Evolutionary conservation across 2,888 invertebrate genomes (phyloP), one percentile per base, ranked within the genome.

Genomic region (Hemistola chrysoprasaria): DNA sequence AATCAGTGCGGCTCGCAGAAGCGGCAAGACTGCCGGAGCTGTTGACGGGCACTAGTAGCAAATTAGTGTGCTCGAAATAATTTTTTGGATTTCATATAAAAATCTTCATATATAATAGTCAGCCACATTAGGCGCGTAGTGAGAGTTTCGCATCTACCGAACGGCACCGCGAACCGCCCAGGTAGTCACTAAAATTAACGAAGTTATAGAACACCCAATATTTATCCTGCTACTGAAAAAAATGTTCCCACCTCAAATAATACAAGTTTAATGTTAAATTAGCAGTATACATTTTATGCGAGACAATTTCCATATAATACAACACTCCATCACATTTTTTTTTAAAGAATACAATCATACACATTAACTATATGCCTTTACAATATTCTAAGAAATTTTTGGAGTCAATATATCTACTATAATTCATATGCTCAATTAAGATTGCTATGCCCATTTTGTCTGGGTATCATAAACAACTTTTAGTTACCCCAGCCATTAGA

Each of bases 311-410:
- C 40, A 49, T 45, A 47, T n/a, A n/a, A n/a, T 35, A 67, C 57
- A 61, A 68, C 70, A 72, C 63, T 69, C 62, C 68, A 71, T 74
- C 74, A 78, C 71, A 76, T 70, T 67, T 69, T 66, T 67, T 78
- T 72, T 71, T 67, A 64, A 66, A 72, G 72, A 77, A 68, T 78
- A 78, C 73, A 78, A 70, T 70, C 73, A 74, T 76, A 73, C 71
- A 66, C 69, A 69, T 68, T 72, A 69, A 65, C 70, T 76, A 77
- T 76, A 78, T 71, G 71, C 68, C 70, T 79, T 76, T 74, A 66
- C 71, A 73, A 72, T 70, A 75, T 63, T 68, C 72, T 77, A 74
- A 71, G 66, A 74, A 65, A 74, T 82, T 79, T 84, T 84, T 83
- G 84, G 84, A 84, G 81, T 83, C 76, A 74, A 71, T 70, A 74